phyloP scores from a whole-genome alignment of 2,888 invertebrate genomes.

The Colletes collaris region DNA sequence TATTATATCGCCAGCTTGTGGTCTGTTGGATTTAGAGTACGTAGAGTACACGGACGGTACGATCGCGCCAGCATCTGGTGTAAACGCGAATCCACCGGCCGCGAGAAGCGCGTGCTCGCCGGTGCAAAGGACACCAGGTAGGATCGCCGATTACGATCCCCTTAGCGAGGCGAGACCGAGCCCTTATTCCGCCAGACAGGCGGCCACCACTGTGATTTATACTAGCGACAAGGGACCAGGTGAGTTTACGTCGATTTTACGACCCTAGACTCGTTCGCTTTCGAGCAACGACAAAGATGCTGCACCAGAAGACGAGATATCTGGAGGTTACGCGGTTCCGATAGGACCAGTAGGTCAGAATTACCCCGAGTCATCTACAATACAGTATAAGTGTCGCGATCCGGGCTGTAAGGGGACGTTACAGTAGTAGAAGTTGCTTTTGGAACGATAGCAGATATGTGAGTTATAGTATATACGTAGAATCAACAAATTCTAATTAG shows the following conservation, averaged over 20 bases:
- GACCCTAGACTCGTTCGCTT: not conserved
- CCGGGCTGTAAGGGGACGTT: no score
- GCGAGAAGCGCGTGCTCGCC: constrained; percentile 71
- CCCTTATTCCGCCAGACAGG: constrained; percentile 89
- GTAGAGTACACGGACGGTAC: constrained; percentile 82
- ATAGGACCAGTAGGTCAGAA: no score
- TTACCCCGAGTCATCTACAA: no score
- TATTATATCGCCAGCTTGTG: constrained; percentile 56
- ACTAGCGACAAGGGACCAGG: constrained; percentile 90
- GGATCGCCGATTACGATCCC: constrained; percentile 92
- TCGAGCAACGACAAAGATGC: not conserved
- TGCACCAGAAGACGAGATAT: no score
- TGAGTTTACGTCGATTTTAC: constrained; percentile 75
- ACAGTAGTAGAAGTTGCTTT: no score
- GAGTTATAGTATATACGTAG: no score
- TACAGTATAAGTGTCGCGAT: no score
- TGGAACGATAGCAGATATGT: no score
- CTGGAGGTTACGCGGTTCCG: no score
- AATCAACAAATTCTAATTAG: no score
- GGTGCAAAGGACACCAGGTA: constrained; percentile 87
- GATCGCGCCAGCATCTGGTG: constrained; percentile 77
- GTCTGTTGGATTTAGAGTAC: constrained; percentile 76
- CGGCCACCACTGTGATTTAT: constrained; percentile 92
- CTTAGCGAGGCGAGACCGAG: constrained; percentile 88
- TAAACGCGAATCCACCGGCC: constrained; percentile 69